Evolutionary conservation across 1,140 invertebrate species (phyloP).

Genomic region (Liolophura sinensis): DNA sequence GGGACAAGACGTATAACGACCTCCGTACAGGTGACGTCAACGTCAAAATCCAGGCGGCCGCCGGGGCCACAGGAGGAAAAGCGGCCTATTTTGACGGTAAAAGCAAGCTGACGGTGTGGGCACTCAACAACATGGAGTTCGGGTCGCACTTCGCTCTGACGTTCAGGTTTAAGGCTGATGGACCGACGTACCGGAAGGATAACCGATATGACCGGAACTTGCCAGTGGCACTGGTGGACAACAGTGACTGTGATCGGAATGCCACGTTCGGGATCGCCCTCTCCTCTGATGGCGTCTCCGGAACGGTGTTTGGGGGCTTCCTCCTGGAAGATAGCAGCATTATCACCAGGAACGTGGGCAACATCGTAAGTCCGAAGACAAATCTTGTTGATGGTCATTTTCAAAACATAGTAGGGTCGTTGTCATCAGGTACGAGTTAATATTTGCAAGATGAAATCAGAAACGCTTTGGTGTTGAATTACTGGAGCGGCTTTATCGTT

Average conservation of each 20-base stretch:
- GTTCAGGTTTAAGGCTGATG: constrained; percentile 19
- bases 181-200: neutral
- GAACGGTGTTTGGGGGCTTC: constrained; percentile 21
- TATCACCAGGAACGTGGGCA: constrained; percentile 3
- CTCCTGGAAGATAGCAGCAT: constrained; percentile 18
- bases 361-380: neutral
- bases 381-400: neutral
- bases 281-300: neutral
- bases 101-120: constrained; percentile 19
- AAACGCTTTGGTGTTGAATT: neutral
- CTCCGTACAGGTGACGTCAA: constrained; percentile 10
- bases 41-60: constrained; percentile 1
- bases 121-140: constrained; percentile 26
- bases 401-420: neutral
- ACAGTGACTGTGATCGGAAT: constrained; percentile 28
- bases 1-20: constrained; percentile 11
- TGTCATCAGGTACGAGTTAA: neutral
- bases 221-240: constrained; percentile 19
- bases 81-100: constrained; percentile 17
- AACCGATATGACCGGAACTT: too few species aligned
- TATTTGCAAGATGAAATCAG: neutral
- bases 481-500: constrained; percentile 4
- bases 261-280: constrained; percentile 26
- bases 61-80: constrained; percentile 8
- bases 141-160: constrained; percentile 22